phyloP scores from a whole-genome alignment of 2,888 invertebrate genomes.

The Euzetes globulus region DNA sequence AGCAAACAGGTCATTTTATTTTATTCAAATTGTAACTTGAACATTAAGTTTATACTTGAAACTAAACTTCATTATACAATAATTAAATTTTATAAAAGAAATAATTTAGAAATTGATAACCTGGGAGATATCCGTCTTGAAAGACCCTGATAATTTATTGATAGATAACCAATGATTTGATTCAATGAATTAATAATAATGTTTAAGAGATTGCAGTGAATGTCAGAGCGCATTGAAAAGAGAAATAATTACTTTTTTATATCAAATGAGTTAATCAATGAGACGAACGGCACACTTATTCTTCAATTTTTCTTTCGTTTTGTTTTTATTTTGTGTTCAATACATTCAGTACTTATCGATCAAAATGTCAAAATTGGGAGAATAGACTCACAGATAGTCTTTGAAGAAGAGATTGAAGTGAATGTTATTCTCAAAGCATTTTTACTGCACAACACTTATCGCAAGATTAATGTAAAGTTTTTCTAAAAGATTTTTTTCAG shows the following conservation, averaged over 20 bases:
- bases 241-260: too few species aligned
- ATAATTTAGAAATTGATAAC: too few species aligned
- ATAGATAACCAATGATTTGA: conserved; percentile 4
- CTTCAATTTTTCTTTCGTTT: not conserved
- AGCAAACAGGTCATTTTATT: too few species aligned
- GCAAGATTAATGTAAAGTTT: not conserved
- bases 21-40: too few species aligned
- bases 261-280: not conserved
- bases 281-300: not conserved
- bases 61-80: too few species aligned
- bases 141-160: not conserved
- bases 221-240: too few species aligned
- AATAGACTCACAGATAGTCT: not conserved
- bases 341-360: not conserved
- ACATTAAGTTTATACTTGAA: too few species aligned
- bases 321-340: not conserved
- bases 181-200: not conserved
- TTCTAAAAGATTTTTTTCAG: not conserved
- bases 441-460: not conserved
- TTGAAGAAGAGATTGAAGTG: not conserved
- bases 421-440: not conserved
- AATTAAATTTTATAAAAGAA: too few species aligned
- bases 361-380: not conserved
- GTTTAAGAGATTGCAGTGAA: too few species aligned
- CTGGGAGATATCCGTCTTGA: too few species aligned